Percentiles rank a stretch among this genome's conserved stretches.
These are phyloP conservation scores for Halocynthia roretzi DNA, from an alignment of 23 tunicate genomes.

Conservation along the genomic window DNA sequence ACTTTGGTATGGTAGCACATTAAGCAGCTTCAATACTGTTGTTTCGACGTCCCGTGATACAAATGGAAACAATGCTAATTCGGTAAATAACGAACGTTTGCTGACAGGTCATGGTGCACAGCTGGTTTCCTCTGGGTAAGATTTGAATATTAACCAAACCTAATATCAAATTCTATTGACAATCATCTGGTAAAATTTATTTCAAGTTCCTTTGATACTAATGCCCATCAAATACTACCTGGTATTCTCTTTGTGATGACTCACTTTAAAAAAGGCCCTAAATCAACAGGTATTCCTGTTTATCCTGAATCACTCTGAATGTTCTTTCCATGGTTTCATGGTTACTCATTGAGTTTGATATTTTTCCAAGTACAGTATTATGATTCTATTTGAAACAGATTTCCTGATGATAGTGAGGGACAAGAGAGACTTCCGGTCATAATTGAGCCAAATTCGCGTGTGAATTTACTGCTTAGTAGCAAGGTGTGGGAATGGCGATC, in stretches of 20 bases:
- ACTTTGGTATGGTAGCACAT: conserved; percentile 6
- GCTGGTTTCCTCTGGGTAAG: conserved; percentile 2
- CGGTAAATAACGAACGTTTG: background rate
- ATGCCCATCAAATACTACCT: no score
- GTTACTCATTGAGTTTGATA: no score
- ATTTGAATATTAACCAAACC: background rate
- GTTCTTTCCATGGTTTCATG: no score
- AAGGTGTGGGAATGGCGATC: background rate
- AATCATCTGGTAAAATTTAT: no score
- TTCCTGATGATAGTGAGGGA: background rate
- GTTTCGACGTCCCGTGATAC: conserved; percentile 1
- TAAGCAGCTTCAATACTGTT: background rate
- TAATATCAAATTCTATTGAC: background rate
- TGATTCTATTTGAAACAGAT: no score
- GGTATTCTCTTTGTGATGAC: no score
- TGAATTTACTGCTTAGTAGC: background rate
- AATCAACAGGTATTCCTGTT: no score
- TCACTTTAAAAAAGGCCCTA: no score
- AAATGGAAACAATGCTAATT: conserved; percentile 4
- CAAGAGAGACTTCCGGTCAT: background rate
- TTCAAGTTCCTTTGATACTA: no score
- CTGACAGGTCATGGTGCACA: conserved; percentile 1
- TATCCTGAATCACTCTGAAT: no score
- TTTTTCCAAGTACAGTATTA: no score
- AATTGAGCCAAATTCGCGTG: conserved; percentile 1